A percentile compares a stretch with the other conserved stretches of the same genome.
Evolutionary conservation across 2,797 vertebrate species (phyloP).

Genomic region (Brachyrhaphis roseni): DNA sequence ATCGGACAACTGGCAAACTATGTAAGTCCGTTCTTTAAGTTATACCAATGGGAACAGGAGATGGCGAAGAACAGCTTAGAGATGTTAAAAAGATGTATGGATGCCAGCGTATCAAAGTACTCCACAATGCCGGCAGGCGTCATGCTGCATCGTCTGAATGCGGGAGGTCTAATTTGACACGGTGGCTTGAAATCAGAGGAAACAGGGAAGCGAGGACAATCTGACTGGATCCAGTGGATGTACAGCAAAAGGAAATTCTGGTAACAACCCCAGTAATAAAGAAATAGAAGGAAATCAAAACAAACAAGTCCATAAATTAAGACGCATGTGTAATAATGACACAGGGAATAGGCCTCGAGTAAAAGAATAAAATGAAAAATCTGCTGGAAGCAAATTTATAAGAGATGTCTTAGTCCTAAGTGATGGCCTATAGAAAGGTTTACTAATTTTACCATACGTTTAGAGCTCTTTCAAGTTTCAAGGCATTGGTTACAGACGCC

Average conservation of each 20-base stretch:
- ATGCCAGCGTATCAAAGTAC: conserved; percentile 29
- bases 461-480: background rate
- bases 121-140: conserved; percentile 36
- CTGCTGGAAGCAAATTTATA: background rate
- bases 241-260: background rate
- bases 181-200: conserved; percentile 47
- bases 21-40: conserved; percentile 49
- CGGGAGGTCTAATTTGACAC: conserved; percentile 58
- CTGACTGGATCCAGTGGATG: background rate
- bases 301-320: background rate
- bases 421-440: background rate
- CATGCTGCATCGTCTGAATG: conserved; percentile 33
- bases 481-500: background rate
- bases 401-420: background rate
- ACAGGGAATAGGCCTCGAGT: background rate
- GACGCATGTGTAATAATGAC: background rate
- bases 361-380: too few relatives aligned
- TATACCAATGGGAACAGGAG: conserved; percentile 30
- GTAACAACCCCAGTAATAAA: background rate
- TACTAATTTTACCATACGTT: background rate
- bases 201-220: conserved; percentile 23
- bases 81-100: conserved; percentile 32
- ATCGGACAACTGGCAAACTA: conserved; percentile 48
- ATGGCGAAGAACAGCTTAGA: conserved; percentile 33
- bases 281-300: background rate